Conservation (phyloP, 2,888 invertebrate species). For the Sipunculus nudus region DNA sequence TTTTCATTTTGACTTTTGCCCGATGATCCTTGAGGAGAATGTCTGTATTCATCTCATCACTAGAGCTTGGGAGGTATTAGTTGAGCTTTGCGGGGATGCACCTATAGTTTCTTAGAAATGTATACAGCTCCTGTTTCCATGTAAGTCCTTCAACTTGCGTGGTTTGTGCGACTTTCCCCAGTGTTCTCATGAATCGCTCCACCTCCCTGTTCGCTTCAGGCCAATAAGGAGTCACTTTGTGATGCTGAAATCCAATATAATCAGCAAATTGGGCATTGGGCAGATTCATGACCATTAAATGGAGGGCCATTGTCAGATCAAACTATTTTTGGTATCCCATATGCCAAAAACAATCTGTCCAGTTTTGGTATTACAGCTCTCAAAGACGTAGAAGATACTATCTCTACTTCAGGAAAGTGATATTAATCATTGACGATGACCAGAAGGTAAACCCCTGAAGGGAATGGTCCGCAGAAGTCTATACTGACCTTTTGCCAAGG, state of each 20-base stretch:
- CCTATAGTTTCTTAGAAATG: slow-evolving; percentile 15
- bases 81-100: slow-evolving; percentile 11
- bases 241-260: slow-evolving; percentile 31
- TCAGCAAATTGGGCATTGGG: slow-evolving; percentile 34
- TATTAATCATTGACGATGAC: background rate
- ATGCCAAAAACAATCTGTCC: slow-evolving; percentile 28
- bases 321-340: slow-evolving; percentile 31
- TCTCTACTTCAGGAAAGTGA: slow-evolving; percentile 35
- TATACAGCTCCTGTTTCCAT: slow-evolving; percentile 13
- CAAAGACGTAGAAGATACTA: slow-evolving; percentile 15
- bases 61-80: slow-evolving; percentile 3
- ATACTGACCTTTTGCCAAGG: slow-evolving; percentile 19
- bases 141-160: background rate
- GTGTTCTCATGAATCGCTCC: slow-evolving; percentile 39
- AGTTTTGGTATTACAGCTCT: slow-evolving; percentile 21
- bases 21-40: no score
- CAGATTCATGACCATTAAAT: slow-evolving; percentile 26
- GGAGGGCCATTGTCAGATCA: slow-evolving; percentile 39
- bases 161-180: slow-evolving; percentile 10
- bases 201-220: slow-evolving; percentile 40
- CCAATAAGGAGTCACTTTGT: slow-evolving; percentile 26
- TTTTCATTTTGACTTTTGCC: no score
- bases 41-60: no score
- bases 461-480: slow-evolving; percentile 18
- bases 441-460: slow-evolving; percentile 1